phyloP scores from a whole-genome alignment of 1,140 invertebrate genomes.

The Drosophila paulistorum region DNA sequence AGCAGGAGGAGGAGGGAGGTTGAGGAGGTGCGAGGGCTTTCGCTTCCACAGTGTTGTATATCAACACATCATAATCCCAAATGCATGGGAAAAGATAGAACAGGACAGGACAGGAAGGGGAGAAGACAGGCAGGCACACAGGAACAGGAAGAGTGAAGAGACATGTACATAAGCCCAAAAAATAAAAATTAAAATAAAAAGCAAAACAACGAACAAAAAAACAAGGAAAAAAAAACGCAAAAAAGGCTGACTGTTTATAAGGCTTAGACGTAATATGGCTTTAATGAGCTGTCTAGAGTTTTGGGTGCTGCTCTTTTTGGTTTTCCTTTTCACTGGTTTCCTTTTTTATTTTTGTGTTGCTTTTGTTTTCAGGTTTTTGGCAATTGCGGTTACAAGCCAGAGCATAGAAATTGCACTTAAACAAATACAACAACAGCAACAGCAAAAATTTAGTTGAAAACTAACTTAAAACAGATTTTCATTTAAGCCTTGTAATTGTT shows the following conservation, averaged over 20 bases:
- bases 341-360: neutral
- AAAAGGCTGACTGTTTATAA: slow-evolving; percentile 46
- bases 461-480: neutral
- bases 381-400: slow-evolving; percentile 10
- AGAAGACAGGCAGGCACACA: neutral
- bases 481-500: slow-evolving; percentile 1
- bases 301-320: neutral
- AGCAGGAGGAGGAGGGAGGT: neutral
- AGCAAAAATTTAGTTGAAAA: neutral
- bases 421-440: neutral
- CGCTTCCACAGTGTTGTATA: slow-evolving; percentile 39
- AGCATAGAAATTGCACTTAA: slow-evolving; percentile 11
- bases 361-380: neutral
- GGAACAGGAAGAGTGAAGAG: neutral
- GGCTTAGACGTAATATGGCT: slow-evolving; percentile 62
- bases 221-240: neutral
- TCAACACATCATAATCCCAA: slow-evolving; percentile 75
- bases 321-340: slow-evolving; percentile 4
- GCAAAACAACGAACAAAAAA: neutral
- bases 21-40: neutral
- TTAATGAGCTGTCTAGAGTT: slow-evolving; percentile 63
- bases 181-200: neutral
- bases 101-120: neutral
- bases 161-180: slow-evolving; percentile 8
- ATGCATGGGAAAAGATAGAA: slow-evolving; percentile 22